Base-by-base conservation (phyloP, 2,888 invertebrate genomes). In the Andrena minutula region DNA sequence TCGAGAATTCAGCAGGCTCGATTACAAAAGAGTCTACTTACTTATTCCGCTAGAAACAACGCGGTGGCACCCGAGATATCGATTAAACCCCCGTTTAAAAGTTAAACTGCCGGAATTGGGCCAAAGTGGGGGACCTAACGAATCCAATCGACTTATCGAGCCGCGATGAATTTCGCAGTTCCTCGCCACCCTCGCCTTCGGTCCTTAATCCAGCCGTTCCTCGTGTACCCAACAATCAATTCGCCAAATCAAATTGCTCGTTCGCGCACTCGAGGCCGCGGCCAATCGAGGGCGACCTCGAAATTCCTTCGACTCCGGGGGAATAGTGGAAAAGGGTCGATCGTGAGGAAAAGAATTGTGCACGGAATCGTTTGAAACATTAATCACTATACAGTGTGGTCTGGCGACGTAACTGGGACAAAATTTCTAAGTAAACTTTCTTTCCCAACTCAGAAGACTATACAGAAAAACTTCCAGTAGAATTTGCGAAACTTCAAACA, bases 91-190 rank as follows among this genome's bases (percentile, higher is more conserved):
- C 32, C 68, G 70, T 65, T 82, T 81, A 81, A 81, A 82, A 82
- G 75, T 82, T 66, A 71, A 81, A 81, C 75, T 35, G 81, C 28
- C 60, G 71, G 70, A 82, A 82, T 82, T 81, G 63, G 82, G 82
- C 66, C 82, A 81, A 81, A 82, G 82, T 71, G 73, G 82, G 64
- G 20, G 56, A 60, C 66, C 80, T 69, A 73, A 79, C 80, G 80
- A 80, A 68, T 74, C 74, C 82, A 66, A 82, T 82, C 82, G 75
- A 75, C 81, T 75, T 82, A 81, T 73, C 82, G 81, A 82, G 30
- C 75, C 61, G 35, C 75, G 66, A 75, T 71, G 81, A 75, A 81
- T 71, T 81, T 82, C 73, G 56, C 73, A 73, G 81, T 79, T 79
- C 80, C 79, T 69, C 41, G n/a, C 58, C 73, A 49, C 79, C 69